Percentiles rank a stretch among this genome's conserved stretches.
These are phyloP conservation scores for Danio aesculapii DNA, from an alignment of 2,797 vertebrate genomes.

Conservation along the genomic window DNA sequence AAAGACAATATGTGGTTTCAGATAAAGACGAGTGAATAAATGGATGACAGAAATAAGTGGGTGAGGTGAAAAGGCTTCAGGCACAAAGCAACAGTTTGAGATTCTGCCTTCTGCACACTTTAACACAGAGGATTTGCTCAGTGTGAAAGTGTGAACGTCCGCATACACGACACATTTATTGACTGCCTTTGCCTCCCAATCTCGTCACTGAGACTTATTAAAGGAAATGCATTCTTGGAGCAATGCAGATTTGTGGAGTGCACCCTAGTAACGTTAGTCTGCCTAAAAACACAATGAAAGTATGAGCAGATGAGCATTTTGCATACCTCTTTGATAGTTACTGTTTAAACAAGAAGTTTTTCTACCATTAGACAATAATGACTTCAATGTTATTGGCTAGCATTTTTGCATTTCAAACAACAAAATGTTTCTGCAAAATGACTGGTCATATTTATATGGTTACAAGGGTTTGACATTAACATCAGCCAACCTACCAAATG, in stretches of 20 bases:
- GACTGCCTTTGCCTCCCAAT: background rate
- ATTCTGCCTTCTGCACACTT: slow-evolving; percentile 21
- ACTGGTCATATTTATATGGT: too few species aligned
- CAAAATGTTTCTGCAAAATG: background rate
- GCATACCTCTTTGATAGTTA: background rate
- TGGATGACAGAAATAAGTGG: slow-evolving; percentile 24
- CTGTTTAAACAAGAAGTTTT: background rate
- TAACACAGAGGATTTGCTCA: slow-evolving; percentile 29
- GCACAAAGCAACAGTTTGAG: slow-evolving; percentile 64
- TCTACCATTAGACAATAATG: background rate
- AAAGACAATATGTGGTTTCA: background rate
- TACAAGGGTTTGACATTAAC: too few species aligned
- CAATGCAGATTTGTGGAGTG: background rate
- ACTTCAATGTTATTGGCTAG: background rate
- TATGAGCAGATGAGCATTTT: background rate
- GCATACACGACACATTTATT: background rate
- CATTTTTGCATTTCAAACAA: background rate
- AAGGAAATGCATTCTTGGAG: background rate
- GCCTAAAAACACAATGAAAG: background rate
- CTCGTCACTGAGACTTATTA: background rate
- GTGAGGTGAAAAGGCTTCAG: slow-evolving; percentile 70
- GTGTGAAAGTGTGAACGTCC: background rate
- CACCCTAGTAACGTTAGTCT: background rate
- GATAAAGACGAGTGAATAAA: slow-evolving; percentile 20
- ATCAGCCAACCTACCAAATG: too few species aligned